These are phyloP conservation scores for Charaxes varanes DNA, from an alignment of 1,140 invertebrate species.

Conservation along the genomic window DNA sequence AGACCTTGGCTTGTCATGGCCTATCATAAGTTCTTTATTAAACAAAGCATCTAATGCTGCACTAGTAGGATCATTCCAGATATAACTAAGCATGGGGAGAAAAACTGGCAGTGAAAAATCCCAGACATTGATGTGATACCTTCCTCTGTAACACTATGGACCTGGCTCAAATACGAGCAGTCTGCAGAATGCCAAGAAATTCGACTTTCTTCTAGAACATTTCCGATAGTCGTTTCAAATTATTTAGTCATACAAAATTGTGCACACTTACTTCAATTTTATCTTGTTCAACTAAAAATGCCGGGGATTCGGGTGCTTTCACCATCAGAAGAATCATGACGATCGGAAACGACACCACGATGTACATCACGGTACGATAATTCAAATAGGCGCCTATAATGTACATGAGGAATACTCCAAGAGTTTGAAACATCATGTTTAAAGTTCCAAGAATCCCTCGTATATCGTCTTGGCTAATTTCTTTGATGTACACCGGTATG, in stretches of 20 bases:
- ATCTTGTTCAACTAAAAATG: constrained; percentile 35
- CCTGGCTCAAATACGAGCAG: too few species aligned
- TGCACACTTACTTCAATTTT: constrained; percentile 33
- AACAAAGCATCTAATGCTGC: too few species aligned
- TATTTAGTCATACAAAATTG: too few species aligned
- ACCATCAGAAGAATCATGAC: constrained; percentile 22
- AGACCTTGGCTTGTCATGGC: too few species aligned
- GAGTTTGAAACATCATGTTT: constrained; percentile 15
- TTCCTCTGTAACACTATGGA: too few species aligned
- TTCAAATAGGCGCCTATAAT: constrained; percentile 73
- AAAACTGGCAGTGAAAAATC: too few species aligned
- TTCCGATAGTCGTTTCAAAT: not conserved
- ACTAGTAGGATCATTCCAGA: too few species aligned
- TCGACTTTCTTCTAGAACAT: too few species aligned
- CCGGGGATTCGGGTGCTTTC: constrained; percentile 39
- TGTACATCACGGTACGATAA: constrained; percentile 49
- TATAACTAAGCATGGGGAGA: too few species aligned
- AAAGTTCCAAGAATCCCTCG: constrained; percentile 21
- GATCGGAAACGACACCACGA: constrained; percentile 23
- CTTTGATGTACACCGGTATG: constrained; percentile 24
- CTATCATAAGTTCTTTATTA: too few species aligned
- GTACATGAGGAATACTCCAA: constrained; percentile 59
- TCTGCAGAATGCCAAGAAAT: too few species aligned
- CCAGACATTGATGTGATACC: too few species aligned
- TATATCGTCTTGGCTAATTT: constrained; percentile 24